A percentile compares a stretch with the other conserved stretches of the same genome.
Conservation (phyloP, 2,888 invertebrate species). For the Brachypalpus laphriformis region DNA sequence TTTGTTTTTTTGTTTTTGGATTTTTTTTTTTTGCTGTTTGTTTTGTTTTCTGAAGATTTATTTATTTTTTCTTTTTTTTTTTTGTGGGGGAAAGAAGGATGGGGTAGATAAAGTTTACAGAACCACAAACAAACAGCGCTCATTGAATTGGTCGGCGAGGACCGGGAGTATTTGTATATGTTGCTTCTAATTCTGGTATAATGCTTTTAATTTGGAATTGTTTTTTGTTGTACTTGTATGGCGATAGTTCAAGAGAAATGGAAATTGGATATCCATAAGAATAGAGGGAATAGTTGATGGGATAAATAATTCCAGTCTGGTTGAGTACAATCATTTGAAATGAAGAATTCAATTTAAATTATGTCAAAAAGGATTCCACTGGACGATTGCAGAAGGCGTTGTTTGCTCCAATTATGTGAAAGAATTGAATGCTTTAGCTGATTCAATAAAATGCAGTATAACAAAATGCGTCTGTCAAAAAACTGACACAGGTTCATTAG, state of each 20-base stretch:
- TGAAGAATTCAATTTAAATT: slow-evolving; percentile 50
- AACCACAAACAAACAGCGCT: slow-evolving; percentile 1
- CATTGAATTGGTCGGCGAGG: background rate
- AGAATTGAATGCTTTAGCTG: background rate
- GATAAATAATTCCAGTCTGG: background rate
- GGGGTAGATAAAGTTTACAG: background rate
- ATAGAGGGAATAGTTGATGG: background rate
- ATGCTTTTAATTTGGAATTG: background rate
- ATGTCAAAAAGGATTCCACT: slow-evolving; percentile 32
- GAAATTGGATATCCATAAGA: slow-evolving; percentile 25
- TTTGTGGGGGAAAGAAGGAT: background rate
- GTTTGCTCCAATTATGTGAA: background rate
- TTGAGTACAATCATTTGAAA: slow-evolving; percentile 7
- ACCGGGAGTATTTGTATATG: background rate
- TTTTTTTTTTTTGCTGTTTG: slow-evolving; percentile 18
- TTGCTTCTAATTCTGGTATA: background rate
- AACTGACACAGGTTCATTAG: background rate
- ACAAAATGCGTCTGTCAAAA: background rate
- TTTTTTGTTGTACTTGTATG: background rate
- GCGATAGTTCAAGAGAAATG: slow-evolving; percentile 14
- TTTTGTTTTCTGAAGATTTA: slow-evolving; percentile 41
- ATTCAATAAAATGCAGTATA: slow-evolving; percentile 1
- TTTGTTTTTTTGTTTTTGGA: slow-evolving; percentile 42
- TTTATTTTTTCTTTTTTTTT: slow-evolving; percentile 28
- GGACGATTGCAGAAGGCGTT: background rate